A percentile compares a stretch with the other conserved stretches of the same genome.
Evolutionary conservation across 1,140 invertebrate genomes (phyloP).

Genomic region (Drosophila pectinifera): DNA sequence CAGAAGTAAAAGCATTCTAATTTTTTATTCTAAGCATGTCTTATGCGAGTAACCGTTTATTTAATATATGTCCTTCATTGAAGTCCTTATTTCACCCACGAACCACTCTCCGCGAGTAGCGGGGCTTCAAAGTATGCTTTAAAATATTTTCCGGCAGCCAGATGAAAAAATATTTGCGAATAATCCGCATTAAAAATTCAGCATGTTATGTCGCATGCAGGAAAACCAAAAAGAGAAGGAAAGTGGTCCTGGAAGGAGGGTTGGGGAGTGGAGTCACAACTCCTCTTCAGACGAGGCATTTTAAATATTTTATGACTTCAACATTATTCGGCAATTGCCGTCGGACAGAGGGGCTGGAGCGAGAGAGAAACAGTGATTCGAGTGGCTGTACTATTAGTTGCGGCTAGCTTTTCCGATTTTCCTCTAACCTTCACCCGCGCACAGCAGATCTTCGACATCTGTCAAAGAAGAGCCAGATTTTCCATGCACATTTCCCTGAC

Average conservation of each 20-base stretch:
- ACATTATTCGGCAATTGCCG: constrained; percentile 73
- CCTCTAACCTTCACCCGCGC: not conserved
- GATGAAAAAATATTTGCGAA: constrained; percentile 50
- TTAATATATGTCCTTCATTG: not conserved
- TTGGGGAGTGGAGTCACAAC: not conserved
- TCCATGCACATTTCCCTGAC: constrained; percentile 71
- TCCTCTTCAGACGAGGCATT: constrained; percentile 56
- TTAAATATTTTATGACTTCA: constrained; percentile 73
- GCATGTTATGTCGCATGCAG: constrained; percentile 76
- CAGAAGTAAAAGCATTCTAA: too few relatives aligned
- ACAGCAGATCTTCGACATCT: constrained; percentile 53
- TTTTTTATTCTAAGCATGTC: too few relatives aligned
- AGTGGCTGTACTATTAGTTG: constrained; percentile 61
- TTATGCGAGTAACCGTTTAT: too few relatives aligned
- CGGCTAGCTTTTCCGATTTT: constrained; percentile 11
- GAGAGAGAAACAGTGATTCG: constrained; percentile 3
- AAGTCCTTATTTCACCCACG: constrained; percentile 7
- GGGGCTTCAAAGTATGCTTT: constrained; percentile 69
- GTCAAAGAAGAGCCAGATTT: constrained; percentile 70
- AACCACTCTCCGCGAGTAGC: not conserved
- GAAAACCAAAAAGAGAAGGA: constrained; percentile 20
- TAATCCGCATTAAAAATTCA: constrained; percentile 76
- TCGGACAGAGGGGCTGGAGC: constrained; percentile 26
- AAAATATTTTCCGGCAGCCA: constrained; percentile 56
- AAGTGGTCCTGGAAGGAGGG: not conserved